Conservation (phyloP, 2,888 invertebrate genomes). For the Drosophila nr. fundita region DNA sequence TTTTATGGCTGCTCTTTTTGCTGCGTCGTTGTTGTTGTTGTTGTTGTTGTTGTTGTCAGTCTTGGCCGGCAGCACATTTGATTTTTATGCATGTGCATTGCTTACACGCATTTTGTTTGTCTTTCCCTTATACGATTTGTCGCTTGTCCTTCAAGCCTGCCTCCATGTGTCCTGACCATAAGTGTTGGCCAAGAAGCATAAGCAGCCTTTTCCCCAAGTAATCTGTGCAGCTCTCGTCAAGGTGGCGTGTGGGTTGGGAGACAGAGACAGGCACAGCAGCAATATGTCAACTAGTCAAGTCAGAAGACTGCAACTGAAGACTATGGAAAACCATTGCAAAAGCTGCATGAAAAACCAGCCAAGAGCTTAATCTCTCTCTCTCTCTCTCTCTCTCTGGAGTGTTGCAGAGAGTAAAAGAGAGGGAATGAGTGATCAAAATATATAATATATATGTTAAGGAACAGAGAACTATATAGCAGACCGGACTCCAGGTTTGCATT, state of each 20-base stretch:
- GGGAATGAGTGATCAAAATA: background rate
- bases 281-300: background rate
- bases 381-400: no score
- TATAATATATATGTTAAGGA: background rate
- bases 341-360: no score
- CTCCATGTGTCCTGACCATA: background rate
- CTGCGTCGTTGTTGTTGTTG: conserved; percentile 11
- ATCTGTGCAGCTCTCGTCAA: conserved; percentile 28
- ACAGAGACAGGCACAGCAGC: background rate
- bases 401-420: no score
- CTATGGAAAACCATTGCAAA: no score
- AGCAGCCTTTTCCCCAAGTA: conserved; percentile 2
- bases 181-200: background rate
- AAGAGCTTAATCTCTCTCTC: no score
- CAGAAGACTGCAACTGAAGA: no score
- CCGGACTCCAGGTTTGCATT: background rate
- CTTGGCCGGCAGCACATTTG: conserved; percentile 57
- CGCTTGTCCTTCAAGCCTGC: background rate
- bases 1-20: conserved; percentile 11
- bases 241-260: background rate
- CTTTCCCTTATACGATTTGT: background rate
- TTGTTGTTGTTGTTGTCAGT: conserved; percentile 31
- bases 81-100: conserved; percentile 65
- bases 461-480: background rate
- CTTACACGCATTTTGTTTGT: conserved; percentile 29